A percentile compares a stretch with the other conserved stretches of the same genome.
Conservation (phyloP, 2,888 invertebrate genomes). For the Deilephila porcellus region DNA sequence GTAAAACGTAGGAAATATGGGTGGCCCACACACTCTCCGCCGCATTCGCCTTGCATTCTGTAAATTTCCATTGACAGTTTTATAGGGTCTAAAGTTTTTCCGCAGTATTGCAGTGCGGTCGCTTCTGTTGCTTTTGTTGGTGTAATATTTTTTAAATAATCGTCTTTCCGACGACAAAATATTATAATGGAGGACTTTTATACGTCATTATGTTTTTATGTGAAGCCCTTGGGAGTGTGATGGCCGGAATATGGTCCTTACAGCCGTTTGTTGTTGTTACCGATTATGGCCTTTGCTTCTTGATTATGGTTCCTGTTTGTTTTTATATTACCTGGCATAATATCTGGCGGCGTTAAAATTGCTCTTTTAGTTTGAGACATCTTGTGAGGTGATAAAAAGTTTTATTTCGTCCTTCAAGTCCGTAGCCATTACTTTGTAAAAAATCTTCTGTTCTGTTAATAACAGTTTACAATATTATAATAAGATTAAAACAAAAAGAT, state of each 20-base stretch:
- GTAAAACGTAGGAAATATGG: conserved; percentile 37
- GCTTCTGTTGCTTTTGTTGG: conserved; percentile 17
- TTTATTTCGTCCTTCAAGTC: too few species aligned
- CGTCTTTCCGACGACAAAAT: conserved; percentile 19
- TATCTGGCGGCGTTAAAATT: too few species aligned
- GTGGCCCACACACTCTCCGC: conserved; percentile 34
- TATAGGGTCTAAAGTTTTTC: conserved; percentile 28
- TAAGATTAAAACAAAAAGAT: too few species aligned
- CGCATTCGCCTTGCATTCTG: conserved; percentile 37
- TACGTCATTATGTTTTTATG: conserved; percentile 25
- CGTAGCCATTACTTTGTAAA: too few species aligned
- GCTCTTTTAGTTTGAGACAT: too few species aligned
- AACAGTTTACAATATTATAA: too few species aligned
- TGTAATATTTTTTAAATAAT: conserved; percentile 25
- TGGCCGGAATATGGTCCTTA: conserved; percentile 18
- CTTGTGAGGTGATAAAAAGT: too few species aligned
- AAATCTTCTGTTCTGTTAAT: too few species aligned
- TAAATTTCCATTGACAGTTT: conserved; percentile 36
- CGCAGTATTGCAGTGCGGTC: conserved; percentile 10
- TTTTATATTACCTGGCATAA: not conserved
- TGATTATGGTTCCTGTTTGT: not conserved
- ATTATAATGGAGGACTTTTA: conserved; percentile 23
- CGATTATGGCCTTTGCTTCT: not conserved
- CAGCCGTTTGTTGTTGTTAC: not conserved
- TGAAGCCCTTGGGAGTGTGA: not conserved